Conservation (phyloP, 2,113 vertebrate genomes). For the Nannospalax galili region DNA sequence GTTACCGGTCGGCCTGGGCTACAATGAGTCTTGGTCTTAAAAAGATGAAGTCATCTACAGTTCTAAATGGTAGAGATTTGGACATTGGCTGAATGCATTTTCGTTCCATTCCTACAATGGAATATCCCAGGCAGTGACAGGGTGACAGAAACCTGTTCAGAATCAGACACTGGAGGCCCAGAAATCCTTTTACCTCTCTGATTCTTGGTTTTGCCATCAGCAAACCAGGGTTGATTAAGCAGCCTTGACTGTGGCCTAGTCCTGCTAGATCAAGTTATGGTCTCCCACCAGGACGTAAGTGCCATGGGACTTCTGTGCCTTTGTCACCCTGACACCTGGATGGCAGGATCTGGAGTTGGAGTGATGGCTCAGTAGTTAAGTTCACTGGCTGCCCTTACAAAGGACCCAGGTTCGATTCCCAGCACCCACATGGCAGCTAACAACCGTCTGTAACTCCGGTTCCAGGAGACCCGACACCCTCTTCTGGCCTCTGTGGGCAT, state of each 20-base stretch:
- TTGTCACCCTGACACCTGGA: not conserved
- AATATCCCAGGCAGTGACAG: too few species aligned
- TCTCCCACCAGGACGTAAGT: not conserved
- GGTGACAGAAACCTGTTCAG: not conserved
- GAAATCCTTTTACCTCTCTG: not conserved
- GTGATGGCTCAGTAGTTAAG: too few species aligned
- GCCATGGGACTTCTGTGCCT: too few species aligned
- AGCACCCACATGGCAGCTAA: too few species aligned
- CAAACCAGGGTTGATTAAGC: not conserved
- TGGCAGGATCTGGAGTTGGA: not conserved
- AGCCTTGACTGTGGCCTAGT: not conserved
- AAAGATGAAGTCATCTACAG: not conserved
- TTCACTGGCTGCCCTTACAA: too few species aligned
- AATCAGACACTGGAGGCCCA: not conserved
- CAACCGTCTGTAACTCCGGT: too few species aligned
- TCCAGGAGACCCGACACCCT: too few species aligned
- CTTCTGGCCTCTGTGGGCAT: too few species aligned
- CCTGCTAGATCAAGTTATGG: not conserved
- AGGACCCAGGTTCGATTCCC: too few species aligned
- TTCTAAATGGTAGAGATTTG: not conserved
- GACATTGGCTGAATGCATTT: not conserved
- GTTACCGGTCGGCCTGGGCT: not conserved
- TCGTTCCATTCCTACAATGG: not conserved
- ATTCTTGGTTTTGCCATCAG: not conserved
- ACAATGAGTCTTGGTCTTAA: not conserved